These are phyloP conservation scores for Scarus forsteni DNA, from an alignment of 2,797 vertebrate genomes.

Conservation along the genomic window DNA sequence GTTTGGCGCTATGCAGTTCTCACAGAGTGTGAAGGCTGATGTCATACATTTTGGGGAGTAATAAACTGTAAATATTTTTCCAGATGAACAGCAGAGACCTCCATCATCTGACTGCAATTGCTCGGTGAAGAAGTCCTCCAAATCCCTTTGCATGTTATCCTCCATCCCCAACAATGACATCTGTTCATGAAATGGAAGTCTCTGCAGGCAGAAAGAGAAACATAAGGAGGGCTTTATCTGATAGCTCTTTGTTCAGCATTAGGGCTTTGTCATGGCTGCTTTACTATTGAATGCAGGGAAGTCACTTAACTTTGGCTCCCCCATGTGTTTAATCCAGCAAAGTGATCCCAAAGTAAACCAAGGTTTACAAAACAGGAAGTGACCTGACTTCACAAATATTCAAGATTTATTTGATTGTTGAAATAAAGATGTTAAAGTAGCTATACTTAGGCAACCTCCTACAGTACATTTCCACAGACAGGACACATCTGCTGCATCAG, in stretches of 20 bases:
- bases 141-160: slow-evolving; percentile 15
- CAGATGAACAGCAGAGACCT: slow-evolving; percentile 36
- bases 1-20: background rate
- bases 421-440: background rate
- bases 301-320: slow-evolving; percentile 52
- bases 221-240: slow-evolving; percentile 16
- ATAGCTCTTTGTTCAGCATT: slow-evolving; percentile 5
- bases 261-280: background rate
- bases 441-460: background rate
- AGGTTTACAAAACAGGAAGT: background rate
- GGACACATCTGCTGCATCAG: background rate
- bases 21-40: slow-evolving; percentile 36
- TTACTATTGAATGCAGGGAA: background rate
- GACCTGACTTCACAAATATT: background rate
- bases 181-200: slow-evolving; percentile 9
- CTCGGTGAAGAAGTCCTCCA: slow-evolving; percentile 4
- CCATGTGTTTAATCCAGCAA: slow-evolving; percentile 23
- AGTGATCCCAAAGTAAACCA: background rate
- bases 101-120: slow-evolving; percentile 34
- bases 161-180: background rate
- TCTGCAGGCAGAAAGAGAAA: slow-evolving; percentile 6
- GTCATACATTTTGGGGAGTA: slow-evolving; percentile 52
- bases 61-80: slow-evolving; percentile 58
- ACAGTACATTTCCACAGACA: background rate
- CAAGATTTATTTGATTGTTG: background rate